Evolutionary conservation across 1,140 invertebrate genomes (phyloP).

Genomic region (Himalopsyche phryganea): DNA sequence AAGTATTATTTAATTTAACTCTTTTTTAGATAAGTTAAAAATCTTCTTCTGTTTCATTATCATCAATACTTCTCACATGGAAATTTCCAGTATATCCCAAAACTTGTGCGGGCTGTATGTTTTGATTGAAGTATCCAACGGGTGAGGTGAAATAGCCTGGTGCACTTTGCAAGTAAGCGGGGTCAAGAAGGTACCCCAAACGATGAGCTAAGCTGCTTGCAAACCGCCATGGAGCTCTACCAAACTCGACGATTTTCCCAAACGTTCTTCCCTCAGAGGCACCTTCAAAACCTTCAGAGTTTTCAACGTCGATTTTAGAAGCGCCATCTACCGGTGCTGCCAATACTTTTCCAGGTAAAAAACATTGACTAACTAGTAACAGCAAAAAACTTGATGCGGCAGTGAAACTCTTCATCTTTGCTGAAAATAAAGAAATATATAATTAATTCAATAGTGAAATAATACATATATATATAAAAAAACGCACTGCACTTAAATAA

Average conservation of each 20-base stretch:
- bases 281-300: background rate
- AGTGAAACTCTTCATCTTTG: no score
- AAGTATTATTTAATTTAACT: no score
- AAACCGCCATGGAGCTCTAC: slow-evolving; percentile 7
- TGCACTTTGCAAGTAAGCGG: slow-evolving; percentile 2
- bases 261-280: slow-evolving; percentile 16
- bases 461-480: no score
- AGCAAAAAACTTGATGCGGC: background rate
- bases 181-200: slow-evolving; percentile 20
- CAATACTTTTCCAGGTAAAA: background rate
- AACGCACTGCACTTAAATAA: no score
- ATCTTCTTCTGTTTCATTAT: no score
- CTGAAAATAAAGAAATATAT: no score
- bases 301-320: background rate
- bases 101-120: no score
- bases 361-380: background rate
- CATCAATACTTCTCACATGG: no score
- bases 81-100: no score
- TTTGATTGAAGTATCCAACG: no score
- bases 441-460: no score
- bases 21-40: no score
- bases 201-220: slow-evolving; percentile 17
- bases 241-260: slow-evolving; percentile 1
- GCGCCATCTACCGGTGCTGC: background rate
- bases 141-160: background rate